A percentile compares a stretch with the other conserved stretches of the same genome.
Evolutionary conservation across 2,797 vertebrate species (phyloP).

Genomic region (Pogoniulus pusillus): DNA sequence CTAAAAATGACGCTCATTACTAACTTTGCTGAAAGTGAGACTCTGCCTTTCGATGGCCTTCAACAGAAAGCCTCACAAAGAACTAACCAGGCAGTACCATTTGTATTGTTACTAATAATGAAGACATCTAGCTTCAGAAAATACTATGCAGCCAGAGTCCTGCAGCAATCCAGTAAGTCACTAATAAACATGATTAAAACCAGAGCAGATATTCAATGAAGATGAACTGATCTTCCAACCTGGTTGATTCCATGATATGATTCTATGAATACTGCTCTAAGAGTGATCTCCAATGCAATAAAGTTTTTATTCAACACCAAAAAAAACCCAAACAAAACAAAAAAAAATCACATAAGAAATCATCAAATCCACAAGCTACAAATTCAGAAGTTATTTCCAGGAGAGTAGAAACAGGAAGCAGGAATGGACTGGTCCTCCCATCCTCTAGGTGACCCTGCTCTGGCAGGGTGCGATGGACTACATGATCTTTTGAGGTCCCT

Average conservation of each 20-base stretch:
- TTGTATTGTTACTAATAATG: not conserved
- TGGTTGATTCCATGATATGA: too few species aligned
- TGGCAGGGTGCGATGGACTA: too few species aligned
- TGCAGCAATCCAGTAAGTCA: not conserved
- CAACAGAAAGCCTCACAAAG: not conserved
- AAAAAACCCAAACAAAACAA: not conserved
- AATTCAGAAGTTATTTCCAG: not conserved
- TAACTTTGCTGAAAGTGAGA: not conserved
- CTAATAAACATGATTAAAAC: not conserved
- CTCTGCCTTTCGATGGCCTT: not conserved
- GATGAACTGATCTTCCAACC: not conserved
- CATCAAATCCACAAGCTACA: too few species aligned
- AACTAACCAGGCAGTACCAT: not conserved
- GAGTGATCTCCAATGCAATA: not conserved
- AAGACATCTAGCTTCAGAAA: not conserved
- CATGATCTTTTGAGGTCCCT: too few species aligned
- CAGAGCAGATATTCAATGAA: not conserved
- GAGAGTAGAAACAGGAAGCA: not conserved
- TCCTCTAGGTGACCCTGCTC: not conserved
- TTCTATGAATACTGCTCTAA: not conserved
- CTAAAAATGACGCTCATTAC: conserved; percentile 12
- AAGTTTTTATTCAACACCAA: not conserved
- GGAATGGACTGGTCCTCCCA: not conserved
- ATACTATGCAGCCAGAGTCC: not conserved
- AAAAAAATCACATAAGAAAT: not conserved